A percentile compares a stretch with the other conserved stretches of the same genome.
phyloP scores from a whole-genome alignment of 2,888 invertebrate genomes.

The Drosophila birchii region DNA sequence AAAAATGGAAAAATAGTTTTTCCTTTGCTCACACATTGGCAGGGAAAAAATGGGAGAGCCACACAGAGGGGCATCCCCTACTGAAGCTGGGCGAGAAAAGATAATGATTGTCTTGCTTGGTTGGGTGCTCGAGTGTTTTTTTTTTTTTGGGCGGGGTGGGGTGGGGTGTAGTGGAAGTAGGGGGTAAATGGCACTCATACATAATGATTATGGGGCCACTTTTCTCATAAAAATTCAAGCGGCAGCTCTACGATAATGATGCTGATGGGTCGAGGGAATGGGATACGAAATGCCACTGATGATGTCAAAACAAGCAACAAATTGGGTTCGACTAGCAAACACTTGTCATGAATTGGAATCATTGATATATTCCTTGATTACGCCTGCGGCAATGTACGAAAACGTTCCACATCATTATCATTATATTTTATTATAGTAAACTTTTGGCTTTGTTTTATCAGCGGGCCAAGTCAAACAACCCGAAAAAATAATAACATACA shows the following conservation, averaged over 20 bases:
- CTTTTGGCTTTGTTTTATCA: slow-evolving; percentile 41
- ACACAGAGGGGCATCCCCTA: slow-evolving; percentile 6
- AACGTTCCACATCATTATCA: slow-evolving; percentile 65
- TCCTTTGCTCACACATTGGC: slow-evolving; percentile 15
- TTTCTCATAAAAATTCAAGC: slow-evolving; percentile 76
- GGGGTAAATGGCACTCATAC: slow-evolving; percentile 70
- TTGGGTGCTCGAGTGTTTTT: slow-evolving; percentile 36
- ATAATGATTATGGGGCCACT: slow-evolving; percentile 75
- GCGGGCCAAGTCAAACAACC: slow-evolving; percentile 1
- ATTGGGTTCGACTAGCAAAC: slow-evolving; percentile 60
- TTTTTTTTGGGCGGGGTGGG: background rate
- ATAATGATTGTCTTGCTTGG: slow-evolving; percentile 59
- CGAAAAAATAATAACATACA: slow-evolving; percentile 37
- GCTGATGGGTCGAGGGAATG: slow-evolving; percentile 34
- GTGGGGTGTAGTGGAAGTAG: slow-evolving; percentile 10
- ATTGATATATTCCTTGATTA: slow-evolving; percentile 58
- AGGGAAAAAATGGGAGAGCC: background rate
- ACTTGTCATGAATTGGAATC: slow-evolving; percentile 71
- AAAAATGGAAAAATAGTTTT: slow-evolving; percentile 51
- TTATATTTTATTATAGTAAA: slow-evolving; percentile 70
- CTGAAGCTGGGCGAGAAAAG: slow-evolving; percentile 55
- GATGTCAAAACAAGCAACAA: slow-evolving; percentile 75
- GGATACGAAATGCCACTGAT: slow-evolving; percentile 53
- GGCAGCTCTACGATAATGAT: slow-evolving; percentile 54
- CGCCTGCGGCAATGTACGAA: slow-evolving; percentile 30